Base-by-base conservation (phyloP, 2,888 invertebrate species). In the Rhabditoides inermis region DNA sequence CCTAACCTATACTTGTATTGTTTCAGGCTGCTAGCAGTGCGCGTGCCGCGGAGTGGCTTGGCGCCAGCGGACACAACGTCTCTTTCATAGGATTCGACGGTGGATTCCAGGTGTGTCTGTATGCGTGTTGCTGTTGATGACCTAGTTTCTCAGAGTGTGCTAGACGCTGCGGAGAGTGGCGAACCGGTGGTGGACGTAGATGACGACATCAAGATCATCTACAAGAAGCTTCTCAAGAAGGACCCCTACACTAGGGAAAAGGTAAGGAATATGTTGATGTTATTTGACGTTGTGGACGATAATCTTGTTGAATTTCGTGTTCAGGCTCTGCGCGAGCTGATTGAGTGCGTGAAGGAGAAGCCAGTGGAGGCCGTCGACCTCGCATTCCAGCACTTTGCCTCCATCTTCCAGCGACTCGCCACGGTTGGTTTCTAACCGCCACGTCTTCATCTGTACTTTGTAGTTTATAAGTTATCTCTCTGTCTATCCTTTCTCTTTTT, bases 201-300 rank as follows among this genome's bases (percentile, higher is more conserved):
- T 30, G 58, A 61, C 23, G 68, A 72, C 32, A 48, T 66, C 18
- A 49, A 60, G 10, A 60, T 70, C 25, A 51, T 68, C 15, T 60
- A 72, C 39, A 61, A 58, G 40, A 70, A 70, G 42, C 51, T 72
- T 39, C 48, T 63, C 15, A 72, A 72, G 44, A 66, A 65, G 42
- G 72, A 72, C 37, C 41, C 63, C 15, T 51, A 55, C 37, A 72
- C 72, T 2, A 50, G 71, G 28, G 72, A 72, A 51, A 72, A 72
- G 41, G 69, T 60, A 15, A 20, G 37, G 7, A n/a, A n/a, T 51
- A 10, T n/a, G 3, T 4, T 3, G 6, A 35, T 27, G 3, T 47
- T n/a, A 23, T 10, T 45, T n/a, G n/a, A n/a, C n/a, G n/a, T n/a
- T n/a, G n/a, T n/a, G n/a, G n/a, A n/a, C n/a, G n/a, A n/a, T n/a